Evolutionary conservation across 2,888 invertebrate species (phyloP), one percentile per base, ranked within the genome.

Genomic region (Himalopsyche tibetana): DNA sequence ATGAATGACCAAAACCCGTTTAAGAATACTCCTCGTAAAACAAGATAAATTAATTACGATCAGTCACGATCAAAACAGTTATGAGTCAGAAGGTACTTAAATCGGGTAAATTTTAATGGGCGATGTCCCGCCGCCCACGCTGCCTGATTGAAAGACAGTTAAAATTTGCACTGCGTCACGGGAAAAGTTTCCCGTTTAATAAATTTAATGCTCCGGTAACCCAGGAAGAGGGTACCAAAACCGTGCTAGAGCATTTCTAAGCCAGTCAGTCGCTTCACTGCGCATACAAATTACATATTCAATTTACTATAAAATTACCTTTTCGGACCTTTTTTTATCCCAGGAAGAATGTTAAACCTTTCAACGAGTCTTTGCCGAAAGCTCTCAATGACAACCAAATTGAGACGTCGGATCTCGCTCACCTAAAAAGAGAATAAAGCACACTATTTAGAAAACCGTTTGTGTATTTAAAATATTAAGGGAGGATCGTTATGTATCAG

Each of bases 201-300:
- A 74, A 74, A 74, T 74, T 74, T 19, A 74, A 74, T 74, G 74
- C 74, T 74, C 38, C 36, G 36, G 28, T 74, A 74, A 36, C 28
- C 36, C 12, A 0, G 36, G 74, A 74, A 36, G 74, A 74, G 74
- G 74, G 74, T 74, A 38, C 36, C 36, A 38, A 74, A 74, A 28
- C 38, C 36, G 74, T 15, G 36, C 5, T 38, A 36, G 74, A 36
- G 19, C 38, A 74, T 74, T 74, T 74, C 38, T 74, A 74, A 74
- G 74, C 74, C 74, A 74, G 74, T 74, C 74, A 38, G 36, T 38
- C 74, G 74, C 74, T 74, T 38, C 74, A 74, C 74, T 74, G 74
- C 74, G 74, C 74, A 74, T 74, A 74, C 74, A 74, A 74, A 74
- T 74, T 74, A 74, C 74, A 74, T 74, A 74, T 74, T 74, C 74